Base-by-base conservation (phyloP, 53 echinoderm and acorn worm genomes). In the Astropecten irregularis region DNA sequence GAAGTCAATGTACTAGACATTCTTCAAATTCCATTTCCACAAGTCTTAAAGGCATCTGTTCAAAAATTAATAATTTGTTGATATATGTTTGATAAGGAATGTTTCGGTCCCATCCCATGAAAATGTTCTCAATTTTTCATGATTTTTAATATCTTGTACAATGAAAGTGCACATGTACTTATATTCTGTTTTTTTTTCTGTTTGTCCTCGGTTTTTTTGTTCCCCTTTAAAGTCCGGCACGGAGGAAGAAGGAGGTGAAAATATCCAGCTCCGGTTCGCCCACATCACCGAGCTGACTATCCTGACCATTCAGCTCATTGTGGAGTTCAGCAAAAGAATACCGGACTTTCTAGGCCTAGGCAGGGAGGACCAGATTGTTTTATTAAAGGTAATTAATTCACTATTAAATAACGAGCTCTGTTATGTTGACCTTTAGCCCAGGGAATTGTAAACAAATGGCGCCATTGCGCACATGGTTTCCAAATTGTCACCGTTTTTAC, bases 251-350 rank as follows among this genome's bases (percentile, higher is more conserved):
- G 83, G 88, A 14, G 22, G 59, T 14, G 93, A 95, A 20, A 90
- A 91, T 9, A 73, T 85, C 19, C 97, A 97, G 66, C 85, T 74
- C 34, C 71, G 97, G 23, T 97, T 94, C 72, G 97, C 97, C 40
- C 97, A 97, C 92, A 97, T 97, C 68, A 97, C 97, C 15, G 97
- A 97, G 69, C 92, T 97, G 33, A 95, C 97, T 9, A 97, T 97
- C 33, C 90, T 97, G 4, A 97, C 97, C 30, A 93, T 97, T 33
- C 97, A 97, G 83, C 97, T 97, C 26, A 93, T 97, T 20, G 97
- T 97, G n/a, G 97, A 97, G 90, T 97, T 94, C 57, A 97, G 97
- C 83, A 97, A 97, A 71, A 89, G 89, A 76, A 94, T 97, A 82
- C 97, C 97, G 2, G 97, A 94, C 46, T 97, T 97, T 81, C 79